A percentile compares a stretch with the other conserved stretches of the same genome.
Evolutionary conservation across 2,888 invertebrate genomes (phyloP).

Genomic region (Hydrotaea cyrtoneurina): DNA sequence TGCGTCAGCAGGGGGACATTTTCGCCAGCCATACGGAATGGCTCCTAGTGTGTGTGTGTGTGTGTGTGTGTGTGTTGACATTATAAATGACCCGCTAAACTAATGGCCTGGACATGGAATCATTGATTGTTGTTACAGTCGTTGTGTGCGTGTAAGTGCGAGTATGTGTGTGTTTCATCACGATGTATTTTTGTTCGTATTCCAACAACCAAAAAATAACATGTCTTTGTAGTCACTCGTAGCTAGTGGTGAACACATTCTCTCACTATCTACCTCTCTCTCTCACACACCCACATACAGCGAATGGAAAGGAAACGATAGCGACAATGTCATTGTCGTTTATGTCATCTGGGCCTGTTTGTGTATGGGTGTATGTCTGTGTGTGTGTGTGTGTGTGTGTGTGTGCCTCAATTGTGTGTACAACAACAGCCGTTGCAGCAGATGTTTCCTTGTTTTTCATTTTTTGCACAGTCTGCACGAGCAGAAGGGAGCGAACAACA

Average conservation of each 20-base stretch:
- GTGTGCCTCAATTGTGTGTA: slow-evolving; percentile 34
- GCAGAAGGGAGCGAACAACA: neutral
- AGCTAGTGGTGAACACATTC: neutral
- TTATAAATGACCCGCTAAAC: slow-evolving; percentile 35
- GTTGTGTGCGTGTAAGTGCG: neutral
- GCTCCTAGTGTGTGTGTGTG: too few species aligned
- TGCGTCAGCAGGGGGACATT: slow-evolving; percentile 1
- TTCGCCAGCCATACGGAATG: neutral
- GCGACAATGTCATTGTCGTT: slow-evolving; percentile 27
- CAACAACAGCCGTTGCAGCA: slow-evolving; percentile 28
- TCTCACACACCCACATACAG: neutral
- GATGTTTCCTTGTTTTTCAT: slow-evolving; percentile 8
- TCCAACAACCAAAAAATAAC: slow-evolving; percentile 8
- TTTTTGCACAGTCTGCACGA: neutral
- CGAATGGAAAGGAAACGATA: slow-evolving; percentile 17
- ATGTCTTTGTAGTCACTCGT: slow-evolving; percentile 1
- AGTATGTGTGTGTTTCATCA: slow-evolving; percentile 10
- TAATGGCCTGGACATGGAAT: slow-evolving; percentile 33
- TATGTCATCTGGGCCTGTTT: neutral
- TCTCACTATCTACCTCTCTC: too few species aligned
- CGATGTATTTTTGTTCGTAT: neutral
- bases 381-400: slow-evolving; percentile 1
- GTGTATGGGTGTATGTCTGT: slow-evolving; percentile 3
- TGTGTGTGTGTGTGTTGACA: neutral
- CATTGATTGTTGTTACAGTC: slow-evolving; percentile 31